phyloP scores from a whole-genome alignment of 2,797 vertebrate species.

The Columba guinea region DNA sequence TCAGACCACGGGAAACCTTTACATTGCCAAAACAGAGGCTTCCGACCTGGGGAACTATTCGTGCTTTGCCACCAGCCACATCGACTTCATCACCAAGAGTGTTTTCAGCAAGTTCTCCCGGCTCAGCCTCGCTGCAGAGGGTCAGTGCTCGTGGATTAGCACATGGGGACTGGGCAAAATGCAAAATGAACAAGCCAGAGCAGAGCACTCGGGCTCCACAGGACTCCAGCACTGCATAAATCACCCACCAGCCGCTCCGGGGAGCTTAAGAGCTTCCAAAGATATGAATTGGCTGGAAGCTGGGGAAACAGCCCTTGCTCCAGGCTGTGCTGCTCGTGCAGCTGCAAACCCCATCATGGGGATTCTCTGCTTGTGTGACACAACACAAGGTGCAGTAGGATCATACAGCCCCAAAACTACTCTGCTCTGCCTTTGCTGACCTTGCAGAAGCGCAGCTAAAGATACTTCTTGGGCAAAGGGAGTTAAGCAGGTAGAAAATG shows the following conservation, averaged over 20 bases:
- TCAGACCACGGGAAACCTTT: conserved; percentile 93
- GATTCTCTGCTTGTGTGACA: background rate
- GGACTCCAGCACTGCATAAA: background rate
- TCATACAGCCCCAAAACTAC: background rate
- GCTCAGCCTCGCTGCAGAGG: conserved; percentile 87
- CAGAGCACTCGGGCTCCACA: background rate
- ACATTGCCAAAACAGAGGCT: conserved; percentile 87
- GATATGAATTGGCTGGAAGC: background rate
- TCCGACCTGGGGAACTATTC: conserved; percentile 92
- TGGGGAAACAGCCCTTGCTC: background rate
- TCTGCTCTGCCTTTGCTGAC: background rate
- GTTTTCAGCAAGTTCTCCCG: conserved; percentile 92
- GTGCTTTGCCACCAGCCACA: conserved; percentile 93
- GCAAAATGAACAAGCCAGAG: fast-evolving
- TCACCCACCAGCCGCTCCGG: background rate
- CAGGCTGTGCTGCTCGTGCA: background rate
- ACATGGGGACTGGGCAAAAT: background rate
- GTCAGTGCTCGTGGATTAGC: conserved; percentile 68
- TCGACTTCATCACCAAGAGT: conserved; percentile 93
- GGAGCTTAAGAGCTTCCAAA: background rate
- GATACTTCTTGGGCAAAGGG: background rate
- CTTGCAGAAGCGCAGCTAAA: background rate
- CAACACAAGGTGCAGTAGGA: background rate
- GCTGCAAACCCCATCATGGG: background rate
- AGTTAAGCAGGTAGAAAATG: background rate